phyloP scores from a whole-genome alignment of 2,113 vertebrate species.

The Porphyrio hochstetteri region DNA sequence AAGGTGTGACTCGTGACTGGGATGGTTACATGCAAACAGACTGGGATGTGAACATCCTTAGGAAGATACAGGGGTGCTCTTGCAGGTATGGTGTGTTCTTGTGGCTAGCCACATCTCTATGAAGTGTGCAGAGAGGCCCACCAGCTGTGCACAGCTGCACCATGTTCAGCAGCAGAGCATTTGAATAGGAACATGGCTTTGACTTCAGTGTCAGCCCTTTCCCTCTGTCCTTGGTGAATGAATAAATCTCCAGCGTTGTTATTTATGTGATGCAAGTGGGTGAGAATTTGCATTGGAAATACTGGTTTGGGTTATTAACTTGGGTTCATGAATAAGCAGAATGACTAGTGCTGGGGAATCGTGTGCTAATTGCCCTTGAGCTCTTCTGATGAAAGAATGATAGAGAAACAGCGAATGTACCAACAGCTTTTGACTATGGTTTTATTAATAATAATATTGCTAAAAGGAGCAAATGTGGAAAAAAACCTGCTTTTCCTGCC shows the following conservation, averaged over 20 bases:
- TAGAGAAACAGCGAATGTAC: neutral
- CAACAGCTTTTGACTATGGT: neutral
- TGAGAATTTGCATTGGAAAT: conserved; percentile 4
- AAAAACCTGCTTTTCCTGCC: neutral
- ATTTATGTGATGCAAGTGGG: neutral
- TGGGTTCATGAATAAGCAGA: neutral
- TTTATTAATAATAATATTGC: neutral
- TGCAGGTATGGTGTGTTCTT: neutral
- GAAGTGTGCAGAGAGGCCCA: neutral
- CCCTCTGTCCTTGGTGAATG: neutral
- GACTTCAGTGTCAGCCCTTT: neutral
- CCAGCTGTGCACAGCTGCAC: neutral
- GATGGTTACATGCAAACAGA: neutral
- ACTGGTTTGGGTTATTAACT: conserved; percentile 4
- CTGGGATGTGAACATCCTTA: neutral
- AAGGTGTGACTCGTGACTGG: accelerated
- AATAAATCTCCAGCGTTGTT: neutral
- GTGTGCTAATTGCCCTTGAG: neutral
- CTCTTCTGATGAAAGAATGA: neutral
- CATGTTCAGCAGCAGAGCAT: neutral
- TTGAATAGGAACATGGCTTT: neutral
- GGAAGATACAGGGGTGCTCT: neutral
- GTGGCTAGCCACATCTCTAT: neutral
- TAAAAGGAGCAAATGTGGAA: neutral
- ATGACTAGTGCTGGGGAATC: neutral